Conservation (phyloP, 2,797 vertebrate genomes). For the Coregonus sp. region DNA sequence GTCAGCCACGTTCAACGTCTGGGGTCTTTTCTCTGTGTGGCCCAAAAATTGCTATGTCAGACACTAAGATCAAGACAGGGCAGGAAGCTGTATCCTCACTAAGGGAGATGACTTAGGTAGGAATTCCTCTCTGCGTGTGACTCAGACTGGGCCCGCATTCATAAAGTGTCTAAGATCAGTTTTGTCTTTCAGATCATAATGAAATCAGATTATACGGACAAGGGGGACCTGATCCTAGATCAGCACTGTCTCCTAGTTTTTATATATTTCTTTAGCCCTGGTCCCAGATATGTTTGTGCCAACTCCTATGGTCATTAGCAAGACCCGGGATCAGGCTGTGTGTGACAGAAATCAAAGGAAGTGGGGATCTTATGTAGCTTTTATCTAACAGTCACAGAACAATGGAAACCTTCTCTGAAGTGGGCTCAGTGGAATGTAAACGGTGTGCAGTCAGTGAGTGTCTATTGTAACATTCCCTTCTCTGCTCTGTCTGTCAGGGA, state of each 20-base stretch:
- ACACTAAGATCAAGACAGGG: neutral
- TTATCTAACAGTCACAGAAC: neutral
- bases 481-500: neutral
- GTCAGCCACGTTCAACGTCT: slow-evolving; percentile 83
- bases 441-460: neutral
- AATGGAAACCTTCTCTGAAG: slow-evolving; percentile 2
- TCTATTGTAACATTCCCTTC: neutral
- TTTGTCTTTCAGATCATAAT: neutral
- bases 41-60: neutral
- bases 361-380: neutral
- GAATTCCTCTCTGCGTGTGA: neutral
- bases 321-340: neutral
- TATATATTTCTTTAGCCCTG: neutral
- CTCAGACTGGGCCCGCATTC: neutral
- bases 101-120: neutral
- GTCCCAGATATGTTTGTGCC: neutral
- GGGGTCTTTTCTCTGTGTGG: slow-evolving; percentile 77
- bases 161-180: neutral
- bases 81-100: neutral
- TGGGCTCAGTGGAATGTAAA: slow-evolving; percentile 1
- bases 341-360: neutral
- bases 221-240: neutral
- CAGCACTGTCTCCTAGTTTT: neutral
- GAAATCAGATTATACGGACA: neutral
- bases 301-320: neutral